Evolutionary conservation across 2,797 vertebrate genomes (phyloP).

Genomic region (Rhynchonycteris naso): DNA sequence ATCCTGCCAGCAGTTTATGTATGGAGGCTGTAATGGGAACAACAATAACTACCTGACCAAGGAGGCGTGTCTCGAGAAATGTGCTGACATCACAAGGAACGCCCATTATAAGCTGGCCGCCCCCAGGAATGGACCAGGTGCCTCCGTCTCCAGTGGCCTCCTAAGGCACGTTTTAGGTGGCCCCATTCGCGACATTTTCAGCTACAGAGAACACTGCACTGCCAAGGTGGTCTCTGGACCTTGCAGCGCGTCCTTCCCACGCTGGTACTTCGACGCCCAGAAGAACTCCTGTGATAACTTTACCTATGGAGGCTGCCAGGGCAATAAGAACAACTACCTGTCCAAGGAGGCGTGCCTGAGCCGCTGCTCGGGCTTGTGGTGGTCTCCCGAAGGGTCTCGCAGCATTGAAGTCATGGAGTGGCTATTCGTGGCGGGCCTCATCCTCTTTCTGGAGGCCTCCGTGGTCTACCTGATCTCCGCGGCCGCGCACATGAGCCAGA

Average conservation of each 20-base stretch:
- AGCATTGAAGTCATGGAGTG: conserved; percentile 67
- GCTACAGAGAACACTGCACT: conserved; percentile 82
- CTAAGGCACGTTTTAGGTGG: neutral
- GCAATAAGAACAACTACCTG: conserved; percentile 79
- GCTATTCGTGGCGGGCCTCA: conserved; percentile 72
- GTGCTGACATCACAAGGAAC: neutral
- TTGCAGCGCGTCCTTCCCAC: conserved; percentile 84
- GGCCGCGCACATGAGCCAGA: conserved; percentile 62
- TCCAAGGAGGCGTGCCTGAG: conserved; percentile 75
- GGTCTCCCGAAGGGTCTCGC: conserved; percentile 2
- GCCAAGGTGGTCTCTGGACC: conserved; percentile 79
- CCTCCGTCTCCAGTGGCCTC: neutral
- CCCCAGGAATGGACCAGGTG: neutral
- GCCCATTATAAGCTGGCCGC: no score
- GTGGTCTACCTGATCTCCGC: conserved; percentile 72
- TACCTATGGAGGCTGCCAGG: conserved; percentile 79
- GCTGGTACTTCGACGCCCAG: conserved; percentile 82
- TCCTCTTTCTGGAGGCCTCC: conserved; percentile 72
- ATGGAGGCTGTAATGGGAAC: neutral
- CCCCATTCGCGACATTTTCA: neutral
- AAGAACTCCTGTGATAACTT: conserved; percentile 74
- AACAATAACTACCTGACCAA: neutral
- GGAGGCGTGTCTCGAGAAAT: neutral
- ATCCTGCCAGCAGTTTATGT: neutral
- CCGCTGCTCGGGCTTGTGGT: conserved; percentile 67